phyloP scores from a whole-genome alignment of 2,797 vertebrate genomes.

The Enteromius anoplus region DNA sequence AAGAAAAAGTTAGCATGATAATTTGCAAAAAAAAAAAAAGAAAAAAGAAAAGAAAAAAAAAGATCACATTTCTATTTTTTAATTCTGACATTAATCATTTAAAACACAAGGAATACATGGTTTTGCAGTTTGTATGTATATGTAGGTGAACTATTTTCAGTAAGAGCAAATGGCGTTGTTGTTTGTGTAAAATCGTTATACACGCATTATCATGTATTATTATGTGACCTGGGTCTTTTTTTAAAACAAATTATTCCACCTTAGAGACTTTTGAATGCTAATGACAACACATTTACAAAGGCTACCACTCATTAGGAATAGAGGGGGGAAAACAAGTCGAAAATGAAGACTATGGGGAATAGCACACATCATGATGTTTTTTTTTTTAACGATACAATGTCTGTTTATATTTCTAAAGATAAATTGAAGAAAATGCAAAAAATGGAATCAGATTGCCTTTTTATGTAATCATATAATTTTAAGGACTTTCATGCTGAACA shows the following conservation, averaged over 20 bases:
- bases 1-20: background rate
- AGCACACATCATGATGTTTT: background rate
- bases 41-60: too few relatives aligned
- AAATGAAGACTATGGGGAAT: constrained; percentile 22
- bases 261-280: background rate
- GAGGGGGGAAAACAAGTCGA: background rate
- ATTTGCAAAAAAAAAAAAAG: background rate
- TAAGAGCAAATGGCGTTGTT: background rate
- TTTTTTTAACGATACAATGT: background rate
- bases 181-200: background rate
- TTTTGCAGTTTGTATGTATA: background rate
- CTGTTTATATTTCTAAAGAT: background rate
- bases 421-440: background rate
- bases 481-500: background rate
- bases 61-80: background rate
- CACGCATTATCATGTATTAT: background rate
- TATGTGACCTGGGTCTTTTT: background rate
- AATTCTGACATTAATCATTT: background rate
- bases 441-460: background rate
- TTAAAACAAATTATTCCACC: background rate
- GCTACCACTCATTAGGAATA: background rate
- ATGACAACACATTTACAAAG: background rate
- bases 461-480: background rate
- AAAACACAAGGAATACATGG: background rate
- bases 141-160: background rate